Conservation (phyloP, 2,797 vertebrate species). For the Galaxias olidus region DNA sequence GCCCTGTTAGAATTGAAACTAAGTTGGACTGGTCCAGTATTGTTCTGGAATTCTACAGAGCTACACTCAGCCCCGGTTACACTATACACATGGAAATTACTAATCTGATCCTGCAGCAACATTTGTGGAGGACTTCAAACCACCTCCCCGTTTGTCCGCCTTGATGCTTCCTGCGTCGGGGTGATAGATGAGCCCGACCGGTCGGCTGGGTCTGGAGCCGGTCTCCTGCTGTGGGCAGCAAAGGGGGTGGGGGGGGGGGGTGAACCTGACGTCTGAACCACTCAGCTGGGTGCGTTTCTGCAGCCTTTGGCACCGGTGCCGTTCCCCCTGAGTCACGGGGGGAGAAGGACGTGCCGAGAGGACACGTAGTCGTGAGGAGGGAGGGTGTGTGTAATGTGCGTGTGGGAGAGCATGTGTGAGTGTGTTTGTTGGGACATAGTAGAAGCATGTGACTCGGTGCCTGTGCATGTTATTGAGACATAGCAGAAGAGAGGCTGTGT, state of each 20-base stretch:
- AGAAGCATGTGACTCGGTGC: constrained; percentile 39
- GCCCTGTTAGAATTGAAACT: no score
- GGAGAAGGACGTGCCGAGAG: constrained; percentile 2
- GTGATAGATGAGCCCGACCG: background rate
- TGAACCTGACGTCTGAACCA: constrained; percentile 8
- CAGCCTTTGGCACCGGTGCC: background rate
- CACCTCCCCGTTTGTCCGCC: no score
- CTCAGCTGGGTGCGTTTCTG: background rate
- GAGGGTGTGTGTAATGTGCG: background rate
- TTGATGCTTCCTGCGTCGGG: background rate
- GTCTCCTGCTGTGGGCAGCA: background rate
- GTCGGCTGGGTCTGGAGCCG: background rate
- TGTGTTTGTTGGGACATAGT: constrained; percentile 4
- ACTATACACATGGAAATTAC: no score
- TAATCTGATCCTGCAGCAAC: no score
- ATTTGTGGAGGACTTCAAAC: no score
- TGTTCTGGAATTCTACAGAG: no score
- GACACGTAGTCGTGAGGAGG: background rate
- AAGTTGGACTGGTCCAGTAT: no score
- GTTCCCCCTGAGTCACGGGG: background rate
- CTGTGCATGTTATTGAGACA: constrained; percentile 14
- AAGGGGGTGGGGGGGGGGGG: background rate
- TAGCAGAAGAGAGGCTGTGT: constrained; percentile 17
- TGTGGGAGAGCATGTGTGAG: background rate
- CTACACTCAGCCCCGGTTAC: no score